Conservation (phyloP, 2,113 vertebrate genomes). For the Martes martes region DNA sequence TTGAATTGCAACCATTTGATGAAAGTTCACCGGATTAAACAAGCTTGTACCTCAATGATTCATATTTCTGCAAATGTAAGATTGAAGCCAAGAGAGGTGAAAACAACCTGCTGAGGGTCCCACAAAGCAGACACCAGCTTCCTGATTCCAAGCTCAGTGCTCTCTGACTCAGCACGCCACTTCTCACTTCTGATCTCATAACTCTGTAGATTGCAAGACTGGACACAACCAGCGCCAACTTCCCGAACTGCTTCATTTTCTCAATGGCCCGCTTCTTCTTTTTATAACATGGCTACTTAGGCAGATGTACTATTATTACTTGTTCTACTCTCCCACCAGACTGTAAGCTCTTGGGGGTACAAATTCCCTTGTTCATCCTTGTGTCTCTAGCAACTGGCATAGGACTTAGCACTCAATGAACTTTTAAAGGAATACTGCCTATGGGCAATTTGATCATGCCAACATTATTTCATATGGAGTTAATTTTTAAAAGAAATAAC, state of each 20-base stretch:
- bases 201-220: not conserved
- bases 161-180: rapidly evolving
- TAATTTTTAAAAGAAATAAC: not conserved
- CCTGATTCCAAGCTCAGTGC: not conserved
- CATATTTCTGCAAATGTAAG: not conserved
- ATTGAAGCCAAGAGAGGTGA: not conserved
- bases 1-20: not conserved
- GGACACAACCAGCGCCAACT: not conserved
- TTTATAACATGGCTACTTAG: not conserved
- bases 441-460: not conserved
- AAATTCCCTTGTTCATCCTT: not conserved
- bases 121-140: not conserved
- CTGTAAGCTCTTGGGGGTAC: not conserved
- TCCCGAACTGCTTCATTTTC: not conserved
- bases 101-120: not conserved
- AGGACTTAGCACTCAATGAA: not conserved
- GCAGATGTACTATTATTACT: not conserved
- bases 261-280: not conserved
- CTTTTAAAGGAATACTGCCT: not conserved
- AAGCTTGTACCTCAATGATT: not conserved
- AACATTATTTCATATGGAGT: not conserved
- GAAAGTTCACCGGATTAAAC: not conserved
- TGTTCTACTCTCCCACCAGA: not conserved
- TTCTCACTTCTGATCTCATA: not conserved
- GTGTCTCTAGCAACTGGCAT: not conserved